phyloP scores from a whole-genome alignment of 2,888 invertebrate species.

The Tiliacea aurago region DNA sequence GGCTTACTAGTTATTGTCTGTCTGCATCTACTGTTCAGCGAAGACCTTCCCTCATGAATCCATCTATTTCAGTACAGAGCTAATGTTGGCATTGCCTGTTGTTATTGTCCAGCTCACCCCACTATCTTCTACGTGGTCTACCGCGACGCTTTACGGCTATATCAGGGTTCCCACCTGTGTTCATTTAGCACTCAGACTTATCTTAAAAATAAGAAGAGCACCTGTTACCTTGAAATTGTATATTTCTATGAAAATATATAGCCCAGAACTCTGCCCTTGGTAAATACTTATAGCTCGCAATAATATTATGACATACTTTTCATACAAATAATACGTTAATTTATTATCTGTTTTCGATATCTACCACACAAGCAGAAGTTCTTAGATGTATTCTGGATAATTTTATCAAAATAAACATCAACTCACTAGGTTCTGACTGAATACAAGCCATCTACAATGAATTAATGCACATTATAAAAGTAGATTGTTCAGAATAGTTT shows the following conservation, averaged over 20 bases:
- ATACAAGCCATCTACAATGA: background rate
- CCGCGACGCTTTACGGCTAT: background rate
- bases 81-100: background rate
- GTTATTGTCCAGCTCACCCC: background rate
- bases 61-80: background rate
- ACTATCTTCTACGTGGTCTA: background rate
- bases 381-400: background rate
- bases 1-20: background rate
- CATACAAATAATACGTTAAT: background rate
- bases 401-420: background rate
- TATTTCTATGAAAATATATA: conserved; percentile 17
- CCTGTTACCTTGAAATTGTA: conserved; percentile 12
- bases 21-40: background rate
- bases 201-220: conserved; percentile 6
- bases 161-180: background rate
- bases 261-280: background rate
- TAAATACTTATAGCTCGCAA: background rate
- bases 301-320: conserved; percentile 7
- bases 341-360: background rate
- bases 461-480: no score
- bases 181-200: background rate
- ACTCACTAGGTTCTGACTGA: background rate
- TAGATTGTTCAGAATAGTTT: no score
- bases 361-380: background rate
- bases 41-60: background rate